Conservation (phyloP, 2,797 vertebrate genomes). For the Brotogeris chrysoptera region DNA sequence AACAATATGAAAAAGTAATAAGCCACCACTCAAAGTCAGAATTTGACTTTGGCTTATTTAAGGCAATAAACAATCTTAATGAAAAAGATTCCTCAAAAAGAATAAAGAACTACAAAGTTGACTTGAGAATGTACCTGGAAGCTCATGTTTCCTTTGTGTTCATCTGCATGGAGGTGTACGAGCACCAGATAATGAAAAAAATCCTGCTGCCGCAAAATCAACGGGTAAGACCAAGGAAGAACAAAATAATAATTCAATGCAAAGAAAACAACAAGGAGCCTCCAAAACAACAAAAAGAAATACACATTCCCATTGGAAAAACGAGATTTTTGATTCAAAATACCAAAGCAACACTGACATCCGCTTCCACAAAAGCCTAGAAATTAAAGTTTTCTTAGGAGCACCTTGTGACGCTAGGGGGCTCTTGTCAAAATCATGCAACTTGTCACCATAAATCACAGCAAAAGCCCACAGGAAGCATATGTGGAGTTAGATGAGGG, state of each 20-base stretch:
- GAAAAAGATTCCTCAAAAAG: background rate
- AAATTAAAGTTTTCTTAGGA: background rate
- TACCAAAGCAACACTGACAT: background rate
- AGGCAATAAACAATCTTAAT: slow-evolving; percentile 9
- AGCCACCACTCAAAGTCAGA: background rate
- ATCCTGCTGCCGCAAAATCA: background rate
- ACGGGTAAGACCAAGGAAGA: background rate
- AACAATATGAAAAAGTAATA: slow-evolving; percentile 52
- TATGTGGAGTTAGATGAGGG: background rate
- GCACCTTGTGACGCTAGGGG: background rate
- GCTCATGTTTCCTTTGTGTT: background rate
- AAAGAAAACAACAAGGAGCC: background rate
- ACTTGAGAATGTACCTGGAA: background rate
- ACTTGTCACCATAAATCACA: background rate
- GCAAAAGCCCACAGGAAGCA: background rate
- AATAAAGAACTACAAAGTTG: background rate
- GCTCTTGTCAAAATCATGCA: background rate
- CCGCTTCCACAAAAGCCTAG: background rate
- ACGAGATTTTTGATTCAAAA: background rate
- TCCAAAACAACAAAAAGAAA: background rate
- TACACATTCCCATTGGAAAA: background rate
- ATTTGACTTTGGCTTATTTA: slow-evolving; percentile 28
- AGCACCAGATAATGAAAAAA: background rate
- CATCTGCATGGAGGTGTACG: background rate
- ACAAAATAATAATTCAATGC: background rate